A percentile compares a stretch with the other conserved stretches of the same genome.
phyloP scores from a whole-genome alignment of 2,888 invertebrate species.

The Temnothorax ravouxi region DNA sequence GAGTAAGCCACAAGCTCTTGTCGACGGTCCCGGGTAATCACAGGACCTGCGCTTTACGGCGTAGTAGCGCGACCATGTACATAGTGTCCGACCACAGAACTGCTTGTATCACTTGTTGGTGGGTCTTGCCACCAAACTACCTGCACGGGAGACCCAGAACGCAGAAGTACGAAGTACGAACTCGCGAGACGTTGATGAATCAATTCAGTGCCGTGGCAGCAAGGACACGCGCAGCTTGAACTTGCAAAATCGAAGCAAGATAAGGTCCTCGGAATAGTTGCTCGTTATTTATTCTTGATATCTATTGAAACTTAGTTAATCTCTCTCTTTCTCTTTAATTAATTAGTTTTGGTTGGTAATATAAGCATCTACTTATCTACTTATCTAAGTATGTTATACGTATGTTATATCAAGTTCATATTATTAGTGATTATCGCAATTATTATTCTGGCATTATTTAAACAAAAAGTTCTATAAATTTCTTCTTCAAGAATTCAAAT shows the following conservation, averaged over 20 bases:
- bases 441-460: background rate
- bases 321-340: background rate
- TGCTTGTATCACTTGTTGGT: constrained; percentile 66
- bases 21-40: constrained; percentile 49
- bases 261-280: background rate
- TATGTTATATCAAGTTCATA: background rate
- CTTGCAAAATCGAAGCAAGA: constrained; percentile 24
- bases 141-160: constrained; percentile 10
- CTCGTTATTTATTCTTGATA: background rate
- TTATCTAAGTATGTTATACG: background rate
- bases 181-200: constrained; percentile 46
- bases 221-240: background rate
- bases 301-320: background rate
- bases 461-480: background rate
- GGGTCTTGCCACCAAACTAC: constrained; percentile 54
- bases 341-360: background rate
- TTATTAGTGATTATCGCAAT: background rate
- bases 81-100: constrained; percentile 55
- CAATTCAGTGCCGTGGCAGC: constrained; percentile 24
- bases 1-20: constrained; percentile 45
- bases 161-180: constrained; percentile 37
- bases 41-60: constrained; percentile 25
- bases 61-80: constrained; percentile 31
- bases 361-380: background rate
- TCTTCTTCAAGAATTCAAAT: background rate